These are phyloP conservation scores for Planiliza haematocheilus DNA, from an alignment of 2,113 vertebrate species.

Conservation along the genomic window DNA sequence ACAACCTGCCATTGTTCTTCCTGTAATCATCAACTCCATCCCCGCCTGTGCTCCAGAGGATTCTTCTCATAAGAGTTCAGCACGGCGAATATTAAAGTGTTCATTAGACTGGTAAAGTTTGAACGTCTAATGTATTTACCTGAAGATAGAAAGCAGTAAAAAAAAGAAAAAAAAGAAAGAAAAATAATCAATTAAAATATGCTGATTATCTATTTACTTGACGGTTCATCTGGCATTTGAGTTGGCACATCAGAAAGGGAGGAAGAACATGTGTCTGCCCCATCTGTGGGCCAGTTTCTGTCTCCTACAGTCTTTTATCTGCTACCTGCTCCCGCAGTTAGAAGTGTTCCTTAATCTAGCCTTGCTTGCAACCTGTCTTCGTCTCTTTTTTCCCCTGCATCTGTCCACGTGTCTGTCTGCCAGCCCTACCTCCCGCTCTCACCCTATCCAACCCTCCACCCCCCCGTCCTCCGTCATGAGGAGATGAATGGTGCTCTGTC, in stretches of 20 bases:
- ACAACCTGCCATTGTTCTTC: too few relatives aligned
- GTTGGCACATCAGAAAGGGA: conserved; percentile 37
- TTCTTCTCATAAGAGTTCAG: background rate
- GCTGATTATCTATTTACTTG: conserved; percentile 53
- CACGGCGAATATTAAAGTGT: conserved; percentile 30
- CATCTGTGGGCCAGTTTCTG: conserved; percentile 43
- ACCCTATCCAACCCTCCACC: conserved; percentile 22
- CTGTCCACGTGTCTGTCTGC: conserved; percentile 64
- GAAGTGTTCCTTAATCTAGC: conserved; percentile 66
- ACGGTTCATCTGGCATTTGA: conserved; percentile 40
- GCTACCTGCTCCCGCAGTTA: conserved; percentile 56
- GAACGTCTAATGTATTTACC: conserved; percentile 14
- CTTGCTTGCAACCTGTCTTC: conserved; percentile 59
- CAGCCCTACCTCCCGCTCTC: conserved; percentile 58
- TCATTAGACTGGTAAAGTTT: conserved; percentile 31
- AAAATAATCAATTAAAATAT: conserved; percentile 44
- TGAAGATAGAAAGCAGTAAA: conserved; percentile 3
- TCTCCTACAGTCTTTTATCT: conserved; percentile 47
- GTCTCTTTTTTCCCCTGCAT: conserved; percentile 65
- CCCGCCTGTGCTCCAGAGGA: background rate
- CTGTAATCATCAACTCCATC: conserved; percentile 20
- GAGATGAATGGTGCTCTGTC: conserved; percentile 87
- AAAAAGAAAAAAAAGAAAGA: background rate
- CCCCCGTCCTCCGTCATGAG: conserved; percentile 65
- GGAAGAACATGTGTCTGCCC: conserved; percentile 10